These are phyloP conservation scores for Ypsolopha sequella DNA, from an alignment of 2,888 invertebrate species.

Conservation along the genomic window DNA sequence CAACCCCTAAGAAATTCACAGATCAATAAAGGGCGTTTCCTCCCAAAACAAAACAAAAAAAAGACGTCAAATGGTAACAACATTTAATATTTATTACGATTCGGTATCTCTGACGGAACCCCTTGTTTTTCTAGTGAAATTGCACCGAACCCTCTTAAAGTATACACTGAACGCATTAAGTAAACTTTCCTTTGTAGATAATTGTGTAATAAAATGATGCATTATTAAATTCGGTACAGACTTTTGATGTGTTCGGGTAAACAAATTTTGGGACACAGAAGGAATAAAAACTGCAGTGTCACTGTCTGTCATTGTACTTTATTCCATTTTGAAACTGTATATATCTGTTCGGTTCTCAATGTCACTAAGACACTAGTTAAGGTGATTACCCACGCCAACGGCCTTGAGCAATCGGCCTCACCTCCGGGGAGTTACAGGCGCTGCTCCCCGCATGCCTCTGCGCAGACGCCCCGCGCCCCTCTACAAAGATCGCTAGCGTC, in stretches of 20 bases:
- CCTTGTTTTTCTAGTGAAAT: conserved; percentile 60
- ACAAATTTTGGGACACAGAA: not conserved
- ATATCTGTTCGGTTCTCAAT: too few species aligned
- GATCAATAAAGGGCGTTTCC: not conserved
- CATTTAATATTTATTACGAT: conserved; percentile 3
- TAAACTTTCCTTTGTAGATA: conserved; percentile 30
- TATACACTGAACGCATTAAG: conserved; percentile 29
- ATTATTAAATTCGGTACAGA: conserved; percentile 47
- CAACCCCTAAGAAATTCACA: not conserved
- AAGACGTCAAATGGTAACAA: not conserved
- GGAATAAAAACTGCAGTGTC: not conserved
- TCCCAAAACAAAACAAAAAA: not conserved
- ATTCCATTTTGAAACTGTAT: not conserved
- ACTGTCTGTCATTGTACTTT: not conserved
- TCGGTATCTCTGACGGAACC: conserved; percentile 18
- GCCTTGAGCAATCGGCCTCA: too few species aligned
- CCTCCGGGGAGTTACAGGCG: too few species aligned
- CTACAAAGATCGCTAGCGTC: too few species aligned
- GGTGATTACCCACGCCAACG: too few species aligned
- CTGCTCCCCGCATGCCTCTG: too few species aligned
- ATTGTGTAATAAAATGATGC: conserved; percentile 38
- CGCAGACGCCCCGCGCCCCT: too few species aligned
- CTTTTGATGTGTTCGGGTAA: conserved; percentile 30
- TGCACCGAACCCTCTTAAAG: conserved; percentile 33
- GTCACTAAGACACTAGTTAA: too few species aligned